These are phyloP conservation scores for Spermophilus dauricus DNA, from an alignment of 2,113 vertebrate genomes.

Conservation along the genomic window DNA sequence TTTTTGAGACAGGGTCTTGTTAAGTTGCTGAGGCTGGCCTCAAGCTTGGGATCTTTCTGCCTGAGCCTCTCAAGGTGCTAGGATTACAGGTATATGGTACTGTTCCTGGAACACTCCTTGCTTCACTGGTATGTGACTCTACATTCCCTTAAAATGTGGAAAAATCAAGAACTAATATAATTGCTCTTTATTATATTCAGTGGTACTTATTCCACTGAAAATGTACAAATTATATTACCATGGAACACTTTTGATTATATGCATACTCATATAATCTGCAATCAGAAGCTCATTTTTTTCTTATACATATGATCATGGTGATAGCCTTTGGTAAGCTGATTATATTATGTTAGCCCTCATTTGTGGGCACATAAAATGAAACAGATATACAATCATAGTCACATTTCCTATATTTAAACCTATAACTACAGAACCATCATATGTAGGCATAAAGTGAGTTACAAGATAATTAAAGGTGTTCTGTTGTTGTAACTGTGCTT, in stretches of 20 bases:
- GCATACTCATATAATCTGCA: background rate
- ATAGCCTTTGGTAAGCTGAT: background rate
- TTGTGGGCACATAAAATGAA: background rate
- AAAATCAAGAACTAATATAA: slow-evolving; percentile 27
- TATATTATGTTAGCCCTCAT: slow-evolving; percentile 2
- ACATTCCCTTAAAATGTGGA: background rate
- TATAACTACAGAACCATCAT: background rate
- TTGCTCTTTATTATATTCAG: background rate
- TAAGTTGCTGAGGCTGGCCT: no score
- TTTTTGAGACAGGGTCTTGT: no score
- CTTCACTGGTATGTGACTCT: background rate
- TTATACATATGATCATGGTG: background rate
- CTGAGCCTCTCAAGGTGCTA: no score
- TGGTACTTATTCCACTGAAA: slow-evolving; percentile 1
- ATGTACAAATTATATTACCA: background rate
- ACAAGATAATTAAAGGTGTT: background rate
- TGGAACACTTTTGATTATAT: background rate
- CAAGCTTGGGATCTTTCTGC: no score
- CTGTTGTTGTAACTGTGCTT: background rate
- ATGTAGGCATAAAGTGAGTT: slow-evolving; percentile 13
- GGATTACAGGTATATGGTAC: no score
- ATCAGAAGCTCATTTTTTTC: background rate
- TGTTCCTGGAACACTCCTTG: background rate
- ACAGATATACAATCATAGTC: slow-evolving; percentile 18
- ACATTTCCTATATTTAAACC: slow-evolving; percentile 13